A percentile compares a stretch with the other conserved stretches of the same genome.
These are phyloP conservation scores for Micromys minutus DNA, from an alignment of 2,113 vertebrate genomes.

Conservation along the genomic window DNA sequence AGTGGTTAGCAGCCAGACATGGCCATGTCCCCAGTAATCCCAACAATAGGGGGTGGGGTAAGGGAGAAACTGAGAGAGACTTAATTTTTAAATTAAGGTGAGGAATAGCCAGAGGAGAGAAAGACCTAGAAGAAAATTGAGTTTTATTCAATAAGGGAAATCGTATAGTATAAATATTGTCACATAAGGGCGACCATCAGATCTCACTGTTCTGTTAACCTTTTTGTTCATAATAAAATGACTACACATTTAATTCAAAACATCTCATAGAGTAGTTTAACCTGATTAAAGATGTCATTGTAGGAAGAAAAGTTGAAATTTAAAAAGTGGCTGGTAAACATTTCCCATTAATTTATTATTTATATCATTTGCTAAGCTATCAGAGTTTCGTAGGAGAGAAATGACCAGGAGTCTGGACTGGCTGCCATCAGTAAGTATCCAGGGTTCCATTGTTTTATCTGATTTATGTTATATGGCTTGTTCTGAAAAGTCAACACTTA, in stretches of 20 bases:
- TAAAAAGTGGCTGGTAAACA: conserved; percentile 18
- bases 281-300: conserved; percentile 35
- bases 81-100: not conserved
- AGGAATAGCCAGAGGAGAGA: not conserved
- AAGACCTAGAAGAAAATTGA: conserved; percentile 35
- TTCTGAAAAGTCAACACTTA: conserved; percentile 69
- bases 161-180: not conserved
- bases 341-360: conserved; percentile 46
- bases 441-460: conserved; percentile 59
- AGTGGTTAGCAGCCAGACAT: not conserved
- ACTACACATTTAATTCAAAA: conserved; percentile 34
- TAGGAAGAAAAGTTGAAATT: conserved; percentile 31
- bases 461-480: conserved; percentile 70
- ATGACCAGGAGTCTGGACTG: conserved; percentile 33
- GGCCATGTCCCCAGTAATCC: not conserved
- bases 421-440: conserved; percentile 40
- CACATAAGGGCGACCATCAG: not conserved
- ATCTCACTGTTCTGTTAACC: not conserved
- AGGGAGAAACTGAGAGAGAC: too few species aligned
- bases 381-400: conserved; percentile 54
- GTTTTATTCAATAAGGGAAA: conserved; percentile 9
- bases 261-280: conserved; percentile 36
- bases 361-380: conserved; percentile 40
- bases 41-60: not conserved
- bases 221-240: conserved; percentile 33